A percentile compares a stretch with the other conserved stretches of the same genome.
These are phyloP conservation scores for Taphrorychus bicolor DNA, from an alignment of 2,888 invertebrate species.

Conservation along the genomic window DNA sequence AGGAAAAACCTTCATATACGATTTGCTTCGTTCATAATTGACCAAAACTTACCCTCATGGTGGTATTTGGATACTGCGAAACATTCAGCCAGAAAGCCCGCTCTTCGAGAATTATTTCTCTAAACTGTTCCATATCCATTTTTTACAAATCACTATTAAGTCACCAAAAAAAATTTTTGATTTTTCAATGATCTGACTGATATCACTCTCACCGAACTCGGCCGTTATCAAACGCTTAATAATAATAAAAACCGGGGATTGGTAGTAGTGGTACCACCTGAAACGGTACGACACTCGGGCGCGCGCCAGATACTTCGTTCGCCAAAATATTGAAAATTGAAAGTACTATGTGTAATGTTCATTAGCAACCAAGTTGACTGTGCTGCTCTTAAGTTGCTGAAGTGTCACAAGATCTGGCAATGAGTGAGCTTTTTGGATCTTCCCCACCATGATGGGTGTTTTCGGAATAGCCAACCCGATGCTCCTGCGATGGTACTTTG, in stretches of 20 bases:
- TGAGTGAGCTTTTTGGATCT: constrained; percentile 28
- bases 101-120: constrained; percentile 46
- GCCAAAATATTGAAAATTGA: constrained; percentile 27
- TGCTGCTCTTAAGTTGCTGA: not conserved
- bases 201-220: constrained; percentile 18
- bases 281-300: constrained; percentile 13
- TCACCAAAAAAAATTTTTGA: not conserved
- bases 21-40: too few relatives aligned
- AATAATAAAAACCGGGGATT: constrained; percentile 5
- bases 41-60: constrained; percentile 28
- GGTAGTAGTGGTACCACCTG: constrained; percentile 13
- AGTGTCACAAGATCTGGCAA: not conserved
- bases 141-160: not conserved
- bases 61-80: constrained; percentile 39
- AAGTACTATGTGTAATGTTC: constrained; percentile 6
- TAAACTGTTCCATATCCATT: constrained; percentile 25
- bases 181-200: not conserved
- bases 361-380: not conserved
- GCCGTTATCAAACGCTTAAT: constrained; percentile 6
- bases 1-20: too few relatives aligned
- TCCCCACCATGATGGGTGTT: constrained; percentile 15
- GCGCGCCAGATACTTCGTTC: constrained; percentile 13
- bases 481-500: constrained; percentile 11
- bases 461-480: constrained; percentile 17
- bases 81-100: constrained; percentile 44